Conservation (phyloP, 1,140 invertebrate species). For the Zaprionus ornatus region DNA sequence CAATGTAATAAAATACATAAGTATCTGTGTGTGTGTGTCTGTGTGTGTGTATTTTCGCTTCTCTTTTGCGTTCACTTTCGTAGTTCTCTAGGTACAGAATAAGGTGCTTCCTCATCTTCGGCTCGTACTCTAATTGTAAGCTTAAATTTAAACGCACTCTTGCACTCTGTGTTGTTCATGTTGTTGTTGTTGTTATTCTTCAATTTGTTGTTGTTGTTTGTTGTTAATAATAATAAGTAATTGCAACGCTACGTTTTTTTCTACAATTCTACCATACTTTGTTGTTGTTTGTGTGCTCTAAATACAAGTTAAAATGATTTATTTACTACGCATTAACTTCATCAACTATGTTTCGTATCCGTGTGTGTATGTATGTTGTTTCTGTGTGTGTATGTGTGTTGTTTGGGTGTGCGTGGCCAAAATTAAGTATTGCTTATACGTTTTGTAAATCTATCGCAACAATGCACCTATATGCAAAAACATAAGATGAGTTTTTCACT, state of each 20-base stretch:
- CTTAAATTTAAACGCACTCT: conserved; percentile 68
- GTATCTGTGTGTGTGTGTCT: conserved; percentile 37
- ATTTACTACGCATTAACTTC: conserved; percentile 70
- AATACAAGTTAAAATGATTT: conserved; percentile 77
- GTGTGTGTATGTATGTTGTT: conserved; percentile 20
- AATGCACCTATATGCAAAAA: conserved; percentile 78
- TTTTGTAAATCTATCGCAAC: conserved; percentile 66
- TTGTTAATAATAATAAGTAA: conserved; percentile 48
- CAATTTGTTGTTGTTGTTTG: conserved; percentile 19
- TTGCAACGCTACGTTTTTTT: conserved; percentile 70
- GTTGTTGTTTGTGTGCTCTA: conserved; percentile 58
- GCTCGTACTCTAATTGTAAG: conserved; percentile 61
- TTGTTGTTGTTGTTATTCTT: conserved; percentile 12
- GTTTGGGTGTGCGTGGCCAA: conserved; percentile 51
- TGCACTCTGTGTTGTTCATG: conserved; percentile 29
- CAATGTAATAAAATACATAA: conserved; percentile 69
- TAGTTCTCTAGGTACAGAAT: conserved; percentile 77
- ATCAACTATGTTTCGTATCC: conserved; percentile 59
- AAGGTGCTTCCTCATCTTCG: conserved; percentile 61
- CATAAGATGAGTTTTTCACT: conserved; percentile 68
- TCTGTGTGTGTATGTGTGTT: conserved; percentile 35
- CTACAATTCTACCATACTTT: conserved; percentile 69
- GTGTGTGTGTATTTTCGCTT: conserved; percentile 18
- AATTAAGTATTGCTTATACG: conserved; percentile 61
- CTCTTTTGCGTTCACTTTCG: neutral